Evolutionary conservation across 2,797 vertebrate species (phyloP), one percentile per base, ranked within the genome.

Genomic region (Balearica regulorum): DNA sequence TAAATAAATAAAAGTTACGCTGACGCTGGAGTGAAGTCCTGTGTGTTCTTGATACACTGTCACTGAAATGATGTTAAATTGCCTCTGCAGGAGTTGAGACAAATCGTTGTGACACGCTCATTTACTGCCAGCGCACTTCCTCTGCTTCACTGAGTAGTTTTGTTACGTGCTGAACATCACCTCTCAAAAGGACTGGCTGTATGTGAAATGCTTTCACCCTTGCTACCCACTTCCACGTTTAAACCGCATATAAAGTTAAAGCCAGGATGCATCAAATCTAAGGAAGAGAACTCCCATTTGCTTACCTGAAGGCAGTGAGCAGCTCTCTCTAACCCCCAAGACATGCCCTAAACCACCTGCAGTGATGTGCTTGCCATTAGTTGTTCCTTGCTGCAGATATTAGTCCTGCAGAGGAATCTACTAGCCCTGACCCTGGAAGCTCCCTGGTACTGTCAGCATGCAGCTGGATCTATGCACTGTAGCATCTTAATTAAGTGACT

Each of bases 1-100:
- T 96, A 95, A 83, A 87, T 75, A 92, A 96, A 90, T 96, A 93
- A 95, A 96, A 88, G 57, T 89, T 84, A 82, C 10, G n/a, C 61
- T 87, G 79, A 90, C 83, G 46, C 43, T 61, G 58, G 81, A 89
- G 55, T 48, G 58, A 89, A 75, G 82, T 83, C 28, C 31, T 78
- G 64, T 70, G 69, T 92, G 65, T 92, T 90, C 75, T 87, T 93
- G 55, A 51, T 86, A 66, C 22, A 4, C 54, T 64, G 90, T 76
- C 83, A 68, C 77, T 55, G 44, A 93, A 93, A 86, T 75, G 14
- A 73, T 75, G 80, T 86, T 78, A 44, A 85, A 89, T 75, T 89
- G 75, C 65, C 48, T 77, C 58, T 82, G 37, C 71, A 76, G 62
- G 61, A 84, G 51, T 64, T 68, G 71, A 81, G 66, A 94, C 25